Conservation (phyloP, 2,113 vertebrate species). For the Neogobius melanostomus region DNA sequence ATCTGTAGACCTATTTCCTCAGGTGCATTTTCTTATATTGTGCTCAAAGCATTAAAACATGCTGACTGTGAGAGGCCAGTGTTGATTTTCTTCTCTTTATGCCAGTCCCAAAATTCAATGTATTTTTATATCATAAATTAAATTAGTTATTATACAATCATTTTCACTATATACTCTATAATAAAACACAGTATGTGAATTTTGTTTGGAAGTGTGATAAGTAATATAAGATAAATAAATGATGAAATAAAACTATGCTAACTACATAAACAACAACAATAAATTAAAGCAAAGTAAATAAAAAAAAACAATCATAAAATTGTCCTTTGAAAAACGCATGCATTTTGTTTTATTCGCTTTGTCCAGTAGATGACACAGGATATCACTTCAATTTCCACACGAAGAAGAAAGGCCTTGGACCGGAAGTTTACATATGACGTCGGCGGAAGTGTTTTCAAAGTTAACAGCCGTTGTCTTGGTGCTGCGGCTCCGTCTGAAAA, state of each 20-base stretch:
- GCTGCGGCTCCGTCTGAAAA: conserved; percentile 2
- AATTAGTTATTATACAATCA: background rate
- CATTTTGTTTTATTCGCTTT: background rate
- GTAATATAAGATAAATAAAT: no score
- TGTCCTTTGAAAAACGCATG: background rate
- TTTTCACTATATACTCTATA: background rate
- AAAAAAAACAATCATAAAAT: no score
- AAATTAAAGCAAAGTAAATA: no score
- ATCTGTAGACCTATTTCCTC: background rate
- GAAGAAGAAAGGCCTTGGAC: conserved; percentile 29
- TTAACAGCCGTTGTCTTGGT: conserved; percentile 62
- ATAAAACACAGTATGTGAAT: no score
- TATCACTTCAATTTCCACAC: background rate
- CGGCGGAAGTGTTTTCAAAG: conserved; percentile 67
- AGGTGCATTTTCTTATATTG: background rate
- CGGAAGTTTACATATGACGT: conserved; percentile 12
- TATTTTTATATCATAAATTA: background rate
- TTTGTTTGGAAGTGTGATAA: no score
- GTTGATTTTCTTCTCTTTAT: background rate
- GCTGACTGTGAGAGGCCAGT: no score
- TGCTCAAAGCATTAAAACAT: background rate
- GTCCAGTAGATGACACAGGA: background rate
- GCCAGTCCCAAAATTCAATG: background rate
- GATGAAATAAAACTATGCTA: no score
- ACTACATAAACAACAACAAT: no score